Evolutionary conservation across 2,113 vertebrate species (phyloP).

Genomic region (Oncorhynchus gorbuscha): DNA sequence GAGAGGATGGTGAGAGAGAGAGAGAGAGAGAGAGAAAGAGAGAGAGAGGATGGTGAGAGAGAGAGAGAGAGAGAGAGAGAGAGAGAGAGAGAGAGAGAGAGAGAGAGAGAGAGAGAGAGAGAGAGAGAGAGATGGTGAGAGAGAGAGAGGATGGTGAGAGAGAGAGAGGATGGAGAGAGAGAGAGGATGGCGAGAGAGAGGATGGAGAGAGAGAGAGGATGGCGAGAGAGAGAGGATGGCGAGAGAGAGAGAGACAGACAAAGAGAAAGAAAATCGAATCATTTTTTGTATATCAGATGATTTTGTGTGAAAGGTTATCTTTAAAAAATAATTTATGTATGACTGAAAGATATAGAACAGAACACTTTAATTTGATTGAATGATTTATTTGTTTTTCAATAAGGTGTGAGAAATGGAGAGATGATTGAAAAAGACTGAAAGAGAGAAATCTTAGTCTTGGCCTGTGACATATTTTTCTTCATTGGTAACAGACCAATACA

Average conservation of each 20-base stretch:
- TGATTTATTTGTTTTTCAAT: too few relatives aligned
- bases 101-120: neutral
- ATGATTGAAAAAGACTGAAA: neutral
- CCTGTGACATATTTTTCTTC: too few relatives aligned
- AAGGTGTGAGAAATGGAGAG: too few relatives aligned
- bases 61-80: neutral
- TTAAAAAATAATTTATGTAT: too few relatives aligned
- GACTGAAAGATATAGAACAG: too few relatives aligned
- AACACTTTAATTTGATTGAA: too few relatives aligned
- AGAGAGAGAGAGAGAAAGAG: neutral
- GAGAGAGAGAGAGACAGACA: constrained; percentile 21
- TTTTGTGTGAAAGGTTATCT: too few relatives aligned
- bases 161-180: constrained; percentile 17
- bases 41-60: neutral
- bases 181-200: neutral
- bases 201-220: constrained; percentile 27
- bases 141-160: neutral
- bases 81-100: constrained; percentile 14
- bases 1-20: too few relatives aligned
- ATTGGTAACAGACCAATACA: neutral
- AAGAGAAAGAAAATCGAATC: constrained; percentile 12
- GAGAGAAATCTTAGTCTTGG: neutral
- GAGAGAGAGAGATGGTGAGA: constrained; percentile 36
- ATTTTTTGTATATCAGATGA: too few relatives aligned
- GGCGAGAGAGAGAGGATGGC: constrained; percentile 58